Evolutionary conservation across 1,140 invertebrate species (phyloP).

Genomic region (Macrocentrus cingulum): DNA sequence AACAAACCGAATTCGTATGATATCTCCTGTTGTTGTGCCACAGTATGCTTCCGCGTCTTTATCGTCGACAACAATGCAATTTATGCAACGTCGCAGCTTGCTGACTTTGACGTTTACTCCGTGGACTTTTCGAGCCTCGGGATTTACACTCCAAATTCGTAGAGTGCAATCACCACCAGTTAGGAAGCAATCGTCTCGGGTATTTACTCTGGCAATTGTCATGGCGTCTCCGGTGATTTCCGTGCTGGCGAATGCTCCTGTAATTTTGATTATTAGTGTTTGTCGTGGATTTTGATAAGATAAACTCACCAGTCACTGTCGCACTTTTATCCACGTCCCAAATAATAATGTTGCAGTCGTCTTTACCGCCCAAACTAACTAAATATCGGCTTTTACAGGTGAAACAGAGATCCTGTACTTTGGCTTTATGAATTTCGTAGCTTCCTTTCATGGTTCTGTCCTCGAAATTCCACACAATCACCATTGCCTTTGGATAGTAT

Average conservation of each 20-base stretch:
- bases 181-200: constrained; percentile 65
- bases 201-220: constrained; percentile 61
- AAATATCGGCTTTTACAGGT: constrained; percentile 78
- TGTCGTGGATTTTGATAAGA: not conserved
- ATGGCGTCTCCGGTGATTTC: constrained; percentile 69
- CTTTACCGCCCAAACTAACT: constrained; percentile 83
- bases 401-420: constrained; percentile 81
- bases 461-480: constrained; percentile 86
- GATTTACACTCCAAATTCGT: constrained; percentile 76
- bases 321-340: constrained; percentile 69
- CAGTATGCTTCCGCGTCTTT: constrained; percentile 77
- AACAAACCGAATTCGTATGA: constrained; percentile 63
- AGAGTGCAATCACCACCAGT: constrained; percentile 74
- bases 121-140: constrained; percentile 67
- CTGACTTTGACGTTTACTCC: constrained; percentile 72
- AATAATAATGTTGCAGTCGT: constrained; percentile 81
- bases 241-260: constrained; percentile 62
- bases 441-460: constrained; percentile 63
- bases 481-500: constrained; percentile 66
- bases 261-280: not conserved
- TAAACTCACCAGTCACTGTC: constrained; percentile 64
- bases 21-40: constrained; percentile 80
- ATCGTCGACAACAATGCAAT: constrained; percentile 65
- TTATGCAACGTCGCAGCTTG: constrained; percentile 69
- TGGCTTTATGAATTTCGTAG: constrained; percentile 82